These are phyloP conservation scores for Poecilia latipinna DNA, from an alignment of 2,113 vertebrate species.

Conservation along the genomic window DNA sequence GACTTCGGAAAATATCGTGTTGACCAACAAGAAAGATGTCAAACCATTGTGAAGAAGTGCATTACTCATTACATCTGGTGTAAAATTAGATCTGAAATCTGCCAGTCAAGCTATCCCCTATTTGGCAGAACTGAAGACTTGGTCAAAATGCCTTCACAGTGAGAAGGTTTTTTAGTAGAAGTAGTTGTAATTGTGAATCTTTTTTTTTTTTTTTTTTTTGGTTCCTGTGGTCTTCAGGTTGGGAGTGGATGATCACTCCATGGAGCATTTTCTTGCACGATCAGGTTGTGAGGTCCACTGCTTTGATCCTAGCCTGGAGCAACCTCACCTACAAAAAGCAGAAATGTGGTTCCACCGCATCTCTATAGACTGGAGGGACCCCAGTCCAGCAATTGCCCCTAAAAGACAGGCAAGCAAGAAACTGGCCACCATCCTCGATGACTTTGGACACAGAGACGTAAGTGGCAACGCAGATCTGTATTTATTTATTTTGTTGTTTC, in stretches of 20 bases:
- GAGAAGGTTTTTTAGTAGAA: too few species aligned
- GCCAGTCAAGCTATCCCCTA: too few species aligned
- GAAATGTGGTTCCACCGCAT: conserved; percentile 90
- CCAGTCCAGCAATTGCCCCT: conserved; percentile 84
- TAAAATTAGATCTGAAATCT: not conserved
- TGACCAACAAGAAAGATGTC: not conserved
- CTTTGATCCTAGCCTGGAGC: conserved; percentile 89
- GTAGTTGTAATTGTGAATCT: not conserved
- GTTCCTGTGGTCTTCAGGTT: conserved; percentile 74
- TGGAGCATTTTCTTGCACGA: conserved; percentile 84
- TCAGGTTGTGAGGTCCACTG: conserved; percentile 91
- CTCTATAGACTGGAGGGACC: conserved; percentile 93
- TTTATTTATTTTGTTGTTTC: not conserved
- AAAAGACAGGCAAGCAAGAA: conserved; percentile 86
- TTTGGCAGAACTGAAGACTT: too few species aligned
- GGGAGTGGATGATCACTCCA: conserved; percentile 80
- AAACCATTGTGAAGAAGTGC: not conserved
- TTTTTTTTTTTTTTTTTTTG: not conserved
- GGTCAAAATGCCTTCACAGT: too few species aligned
- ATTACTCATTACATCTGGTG: not conserved
- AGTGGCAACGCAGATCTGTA: conserved; percentile 13
- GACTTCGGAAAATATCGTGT: not conserved
- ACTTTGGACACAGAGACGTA: conserved; percentile 94
- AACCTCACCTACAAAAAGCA: conserved; percentile 85
- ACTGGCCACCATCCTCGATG: conserved; percentile 87